phyloP scores from a whole-genome alignment of 2,113 vertebrate genomes.

The Emydura subglobosa region DNA sequence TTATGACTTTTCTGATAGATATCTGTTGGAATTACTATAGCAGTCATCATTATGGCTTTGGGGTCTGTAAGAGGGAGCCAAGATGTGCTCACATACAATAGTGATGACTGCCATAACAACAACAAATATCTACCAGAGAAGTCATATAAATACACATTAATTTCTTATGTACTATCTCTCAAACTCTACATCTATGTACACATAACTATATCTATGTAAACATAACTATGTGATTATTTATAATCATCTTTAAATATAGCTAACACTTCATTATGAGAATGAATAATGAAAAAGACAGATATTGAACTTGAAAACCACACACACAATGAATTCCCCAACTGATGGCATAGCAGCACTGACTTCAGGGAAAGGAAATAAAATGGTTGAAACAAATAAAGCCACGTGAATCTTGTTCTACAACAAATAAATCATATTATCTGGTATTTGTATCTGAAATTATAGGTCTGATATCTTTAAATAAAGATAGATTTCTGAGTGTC shows the following conservation, averaged over 20 bases:
- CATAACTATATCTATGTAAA: neutral
- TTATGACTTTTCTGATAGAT: neutral
- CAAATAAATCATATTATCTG: no score
- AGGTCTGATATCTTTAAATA: neutral
- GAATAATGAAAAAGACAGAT: neutral
- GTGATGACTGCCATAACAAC: neutral
- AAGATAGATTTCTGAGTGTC: neutral
- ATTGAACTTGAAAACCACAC: neutral
- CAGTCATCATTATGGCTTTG: neutral
- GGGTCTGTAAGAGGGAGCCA: neutral
- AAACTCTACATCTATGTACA: neutral
- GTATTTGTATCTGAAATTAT: neutral
- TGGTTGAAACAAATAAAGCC: neutral
- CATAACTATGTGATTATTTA: neutral
- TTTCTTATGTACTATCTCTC: neutral
- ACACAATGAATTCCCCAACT: neutral
- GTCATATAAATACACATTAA: neutral
- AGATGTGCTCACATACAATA: neutral
- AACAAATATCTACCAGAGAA: neutral
- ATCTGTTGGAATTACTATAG: neutral
- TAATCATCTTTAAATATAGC: neutral
- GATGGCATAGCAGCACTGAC: neutral
- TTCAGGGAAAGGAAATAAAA: neutral
- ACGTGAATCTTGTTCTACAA: neutral
- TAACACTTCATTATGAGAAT: neutral